These are phyloP conservation scores for Amazonetta brasiliensis DNA, from an alignment of 2,797 vertebrate species.

Conservation along the genomic window DNA sequence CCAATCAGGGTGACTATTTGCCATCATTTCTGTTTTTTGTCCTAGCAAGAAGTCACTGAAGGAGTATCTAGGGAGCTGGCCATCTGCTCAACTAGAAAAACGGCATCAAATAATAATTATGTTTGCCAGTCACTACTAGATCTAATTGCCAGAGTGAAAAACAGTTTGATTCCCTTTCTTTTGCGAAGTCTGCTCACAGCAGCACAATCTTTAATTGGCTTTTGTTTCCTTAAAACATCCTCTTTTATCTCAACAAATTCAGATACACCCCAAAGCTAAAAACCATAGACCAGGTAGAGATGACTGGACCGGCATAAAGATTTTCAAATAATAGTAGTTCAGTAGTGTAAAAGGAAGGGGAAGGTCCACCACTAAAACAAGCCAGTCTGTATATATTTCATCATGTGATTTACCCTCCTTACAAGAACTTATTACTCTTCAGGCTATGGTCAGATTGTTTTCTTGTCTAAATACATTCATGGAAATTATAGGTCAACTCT, in stretches of 20 bases:
- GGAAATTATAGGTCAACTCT: background rate
- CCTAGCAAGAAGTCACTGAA: background rate
- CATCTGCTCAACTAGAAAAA: background rate
- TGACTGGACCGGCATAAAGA: background rate
- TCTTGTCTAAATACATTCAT: background rate
- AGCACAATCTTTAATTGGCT: background rate
- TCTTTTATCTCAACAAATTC: background rate
- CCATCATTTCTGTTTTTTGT: background rate
- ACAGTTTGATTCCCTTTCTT: background rate
- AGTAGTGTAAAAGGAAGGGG: background rate
- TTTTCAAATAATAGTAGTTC: background rate
- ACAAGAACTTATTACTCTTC: background rate
- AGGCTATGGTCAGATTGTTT: background rate
- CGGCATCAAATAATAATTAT: background rate
- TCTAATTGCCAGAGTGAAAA: background rate
- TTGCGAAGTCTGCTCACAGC: background rate
- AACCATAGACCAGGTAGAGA: background rate
- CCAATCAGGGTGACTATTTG: background rate
- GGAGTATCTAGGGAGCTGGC: background rate
- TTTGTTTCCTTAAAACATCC: background rate
- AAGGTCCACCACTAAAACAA: background rate
- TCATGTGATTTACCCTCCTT: background rate
- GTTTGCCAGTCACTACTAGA: background rate
- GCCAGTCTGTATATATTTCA: background rate
- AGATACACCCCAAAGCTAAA: background rate